These are phyloP conservation scores for Phthorimaea operculella DNA, from an alignment of 1,140 invertebrate species.

Conservation along the genomic window DNA sequence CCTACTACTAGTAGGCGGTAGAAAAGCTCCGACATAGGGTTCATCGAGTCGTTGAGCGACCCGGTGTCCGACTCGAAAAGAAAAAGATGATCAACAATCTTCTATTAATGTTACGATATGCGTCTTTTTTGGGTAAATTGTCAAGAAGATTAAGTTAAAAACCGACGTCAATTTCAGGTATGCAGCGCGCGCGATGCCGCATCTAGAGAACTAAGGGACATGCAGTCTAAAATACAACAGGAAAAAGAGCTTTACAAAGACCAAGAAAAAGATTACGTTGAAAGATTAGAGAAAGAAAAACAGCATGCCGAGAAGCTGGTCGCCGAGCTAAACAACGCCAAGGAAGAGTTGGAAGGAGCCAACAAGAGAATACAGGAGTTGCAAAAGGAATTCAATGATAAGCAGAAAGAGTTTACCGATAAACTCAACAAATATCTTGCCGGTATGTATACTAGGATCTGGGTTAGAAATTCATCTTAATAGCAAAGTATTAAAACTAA, in stretches of 20 bases:
- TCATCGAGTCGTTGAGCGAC: too few species aligned
- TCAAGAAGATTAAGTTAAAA: too few species aligned
- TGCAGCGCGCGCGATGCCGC: conserved; percentile 46
- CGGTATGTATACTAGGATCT: conserved; percentile 28
- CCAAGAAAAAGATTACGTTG: conserved; percentile 50
- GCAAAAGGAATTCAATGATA: conserved; percentile 57
- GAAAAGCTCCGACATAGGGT: too few species aligned
- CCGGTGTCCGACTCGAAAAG: too few species aligned
- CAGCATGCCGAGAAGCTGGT: conserved; percentile 48
- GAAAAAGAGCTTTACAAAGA: conserved; percentile 45
- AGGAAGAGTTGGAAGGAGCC: conserved; percentile 50
- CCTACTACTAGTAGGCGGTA: too few species aligned
- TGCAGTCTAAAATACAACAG: conserved; percentile 43
- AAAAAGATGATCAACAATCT: too few species aligned
- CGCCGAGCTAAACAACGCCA: conserved; percentile 30
- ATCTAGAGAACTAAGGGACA: conserved; percentile 48
- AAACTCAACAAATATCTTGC: conserved; percentile 53
- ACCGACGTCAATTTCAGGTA: conserved; percentile 27
- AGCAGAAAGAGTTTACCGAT: conserved; percentile 55
- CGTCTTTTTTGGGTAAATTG: too few species aligned
- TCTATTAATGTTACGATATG: too few species aligned
- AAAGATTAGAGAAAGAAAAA: conserved; percentile 53
- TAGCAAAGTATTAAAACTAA: too few species aligned
- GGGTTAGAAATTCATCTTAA: too few species aligned
- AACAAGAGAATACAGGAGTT: conserved; percentile 59